Percentiles rank a stretch among this genome's conserved stretches.
Conservation (phyloP, 2,113 vertebrate species). For the Dolichotis patagonum region DNA sequence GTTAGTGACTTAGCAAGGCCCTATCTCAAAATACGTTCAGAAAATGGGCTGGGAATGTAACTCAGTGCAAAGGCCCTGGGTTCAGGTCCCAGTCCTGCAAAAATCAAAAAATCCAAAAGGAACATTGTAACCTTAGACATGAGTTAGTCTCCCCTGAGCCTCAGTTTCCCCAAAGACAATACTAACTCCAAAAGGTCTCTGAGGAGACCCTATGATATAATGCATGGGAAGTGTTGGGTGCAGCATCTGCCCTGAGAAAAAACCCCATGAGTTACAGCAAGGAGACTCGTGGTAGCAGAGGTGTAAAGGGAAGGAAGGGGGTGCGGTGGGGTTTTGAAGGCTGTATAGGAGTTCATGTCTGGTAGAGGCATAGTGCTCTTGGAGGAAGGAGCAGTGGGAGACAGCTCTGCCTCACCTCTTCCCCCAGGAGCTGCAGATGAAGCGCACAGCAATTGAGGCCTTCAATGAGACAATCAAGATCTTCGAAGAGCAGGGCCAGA, state of each 20-base stretch:
- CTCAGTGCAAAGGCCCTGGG: neutral
- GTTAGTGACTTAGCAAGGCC: neutral
- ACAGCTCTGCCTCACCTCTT: accelerated
- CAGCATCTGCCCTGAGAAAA: neutral
- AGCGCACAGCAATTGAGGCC: slow-evolving; percentile 89
- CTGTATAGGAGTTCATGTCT: neutral
- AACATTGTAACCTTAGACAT: neutral
- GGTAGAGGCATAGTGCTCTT: neutral
- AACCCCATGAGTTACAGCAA: neutral
- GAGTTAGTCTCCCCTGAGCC: neutral
- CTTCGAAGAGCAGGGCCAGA: slow-evolving; percentile 92
- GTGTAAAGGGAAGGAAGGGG: neutral
- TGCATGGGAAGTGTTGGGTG: neutral
- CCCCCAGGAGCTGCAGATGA: slow-evolving; percentile 91
- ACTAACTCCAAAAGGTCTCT: neutral
- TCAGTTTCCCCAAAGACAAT: neutral
- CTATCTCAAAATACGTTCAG: neutral
- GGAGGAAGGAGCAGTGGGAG: neutral
- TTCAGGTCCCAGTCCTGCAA: neutral
- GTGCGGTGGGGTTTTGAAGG: neutral
- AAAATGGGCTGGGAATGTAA: neutral
- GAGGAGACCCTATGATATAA: neutral
- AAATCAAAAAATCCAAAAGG: neutral
- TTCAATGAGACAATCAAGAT: slow-evolving; percentile 93
- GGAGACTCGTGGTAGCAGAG: no score